Evolutionary conservation across 1,140 invertebrate genomes (phyloP), one percentile per base, ranked within the genome.

Genomic region (Drosophila pseudoananassae): DNA sequence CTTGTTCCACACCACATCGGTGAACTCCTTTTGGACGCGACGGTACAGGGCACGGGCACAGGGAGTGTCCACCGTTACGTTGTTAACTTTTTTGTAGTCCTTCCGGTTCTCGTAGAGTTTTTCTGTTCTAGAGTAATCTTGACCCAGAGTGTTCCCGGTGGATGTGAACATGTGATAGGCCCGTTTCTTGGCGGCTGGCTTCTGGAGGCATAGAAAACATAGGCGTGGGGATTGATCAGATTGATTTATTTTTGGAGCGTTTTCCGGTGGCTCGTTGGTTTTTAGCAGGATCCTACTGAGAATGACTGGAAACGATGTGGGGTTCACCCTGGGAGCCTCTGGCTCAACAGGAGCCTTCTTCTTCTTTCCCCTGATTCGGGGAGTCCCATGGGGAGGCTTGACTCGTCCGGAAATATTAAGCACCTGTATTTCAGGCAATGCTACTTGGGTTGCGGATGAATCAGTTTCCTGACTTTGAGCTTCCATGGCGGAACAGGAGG

Each of bases 131-230:
- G 29, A 23, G 31, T 60, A 78, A 10, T 78, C 46, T 17, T 38
- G 51, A 1, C 23, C n/a, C 0, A 72, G 2, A 4, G 40, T 9
- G 6, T 46, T 20, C 3, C 38, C 38, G 2, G 15, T 51, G 0
- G 76, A 51, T 4, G 31, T 17, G 31, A 78, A 78, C 33, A 73
- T 65, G 38, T 78, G 75, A 47, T 78, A 78, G 14, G 33, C 45
- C 0, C 54, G 38, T 43, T 56, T 46, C 3, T 20, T 10, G 27
- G 36, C 15, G 9, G 14, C 46, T 8, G 33, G 60, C n/a, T 72
- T 78, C 1, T 55, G 29, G 1, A 78, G 38, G 14, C 76, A 78
- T 0, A 78, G 54, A 4, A 72, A 57, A 40, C 76, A 53, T 9
- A 78, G 31, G 6, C 7, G 46, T 10, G n/a, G 66, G 1, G 15